A percentile compares a stretch with the other conserved stretches of the same genome.
Conservation (phyloP, 35 echinoderm and acorn worm genomes). For the Ophiothrix spiculata region DNA sequence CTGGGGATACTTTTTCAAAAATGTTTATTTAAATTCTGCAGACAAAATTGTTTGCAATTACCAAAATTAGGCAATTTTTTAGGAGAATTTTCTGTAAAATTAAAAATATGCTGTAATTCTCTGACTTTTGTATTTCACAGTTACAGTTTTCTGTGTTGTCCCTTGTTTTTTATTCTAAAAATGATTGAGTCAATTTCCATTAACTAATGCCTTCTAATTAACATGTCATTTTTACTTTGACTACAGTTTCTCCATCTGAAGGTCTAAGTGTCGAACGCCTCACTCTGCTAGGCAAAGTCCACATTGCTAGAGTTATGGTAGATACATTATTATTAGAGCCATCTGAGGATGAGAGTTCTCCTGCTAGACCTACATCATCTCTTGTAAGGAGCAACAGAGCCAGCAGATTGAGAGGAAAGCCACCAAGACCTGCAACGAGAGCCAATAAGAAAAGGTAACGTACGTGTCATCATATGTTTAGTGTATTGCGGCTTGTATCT, state of each 20-base stretch:
- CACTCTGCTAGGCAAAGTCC: slow-evolving; percentile 82
- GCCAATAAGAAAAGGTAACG: slow-evolving; percentile 47
- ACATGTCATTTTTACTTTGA: background rate
- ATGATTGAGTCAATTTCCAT: background rate
- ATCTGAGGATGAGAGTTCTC: background rate
- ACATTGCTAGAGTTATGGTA: slow-evolving; percentile 78
- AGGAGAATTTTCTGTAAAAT: too few relatives aligned
- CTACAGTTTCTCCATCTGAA: slow-evolving; percentile 30
- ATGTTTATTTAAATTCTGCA: too few relatives aligned
- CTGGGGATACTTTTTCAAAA: too few relatives aligned
- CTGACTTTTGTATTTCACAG: too few relatives aligned
- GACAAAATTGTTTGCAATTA: too few relatives aligned
- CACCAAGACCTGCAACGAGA: slow-evolving; percentile 71
- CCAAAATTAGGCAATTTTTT: too few relatives aligned
- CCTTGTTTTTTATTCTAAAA: background rate
- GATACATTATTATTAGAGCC: slow-evolving; percentile 48
- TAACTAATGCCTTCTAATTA: background rate
- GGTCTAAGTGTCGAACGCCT: slow-evolving; percentile 88
- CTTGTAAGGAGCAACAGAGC: slow-evolving; percentile 8
- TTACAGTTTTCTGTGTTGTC: too few relatives aligned
- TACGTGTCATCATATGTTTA: too few relatives aligned
- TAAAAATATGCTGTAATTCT: too few relatives aligned
- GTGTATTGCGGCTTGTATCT: background rate
- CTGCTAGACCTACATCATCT: slow-evolving; percentile 17
- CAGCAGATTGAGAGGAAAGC: slow-evolving; percentile 60